Conservation (phyloP, 1,140 invertebrate genomes). For the Polypedilum pembai region DNA sequence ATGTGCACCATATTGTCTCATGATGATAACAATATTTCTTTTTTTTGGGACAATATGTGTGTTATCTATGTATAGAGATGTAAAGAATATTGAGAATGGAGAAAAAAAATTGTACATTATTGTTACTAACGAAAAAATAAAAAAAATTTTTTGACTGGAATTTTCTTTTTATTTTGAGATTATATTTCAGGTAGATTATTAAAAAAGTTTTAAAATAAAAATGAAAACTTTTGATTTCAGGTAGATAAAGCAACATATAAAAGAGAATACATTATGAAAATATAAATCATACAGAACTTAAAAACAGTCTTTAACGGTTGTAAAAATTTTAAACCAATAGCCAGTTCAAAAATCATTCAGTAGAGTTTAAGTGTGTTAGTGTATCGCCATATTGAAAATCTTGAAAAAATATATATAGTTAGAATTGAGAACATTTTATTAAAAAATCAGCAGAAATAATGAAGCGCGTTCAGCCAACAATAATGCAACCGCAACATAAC, state of each 20-base stretch:
- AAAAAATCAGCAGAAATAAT: constrained; percentile 16
- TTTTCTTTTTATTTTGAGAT: neutral
- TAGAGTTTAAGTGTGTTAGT: neutral
- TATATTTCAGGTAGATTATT: too few relatives aligned
- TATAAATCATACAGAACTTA: too few relatives aligned
- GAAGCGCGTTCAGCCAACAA: constrained; percentile 20
- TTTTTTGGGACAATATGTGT: too few relatives aligned
- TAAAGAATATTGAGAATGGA: neutral
- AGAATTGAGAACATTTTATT: neutral
- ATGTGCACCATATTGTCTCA: too few relatives aligned
- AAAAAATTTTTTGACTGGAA: constrained; percentile 17
- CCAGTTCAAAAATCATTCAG: too few relatives aligned
- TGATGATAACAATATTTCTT: too few relatives aligned
- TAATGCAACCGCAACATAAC: constrained; percentile 1
- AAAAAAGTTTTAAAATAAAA: too few relatives aligned
- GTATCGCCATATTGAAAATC: neutral
- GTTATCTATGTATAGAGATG: too few relatives aligned
- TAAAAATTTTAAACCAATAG: neutral
- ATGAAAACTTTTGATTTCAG: too few relatives aligned
- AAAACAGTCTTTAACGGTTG: neutral
- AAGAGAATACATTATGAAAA: too few relatives aligned
- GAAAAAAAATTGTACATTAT: neutral
- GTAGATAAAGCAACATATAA: too few relatives aligned
- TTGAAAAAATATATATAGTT: constrained; percentile 16
- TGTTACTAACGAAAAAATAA: constrained; percentile 14